Base-by-base conservation (phyloP, 2,113 vertebrate species). In the Rhineura floridana region DNA sequence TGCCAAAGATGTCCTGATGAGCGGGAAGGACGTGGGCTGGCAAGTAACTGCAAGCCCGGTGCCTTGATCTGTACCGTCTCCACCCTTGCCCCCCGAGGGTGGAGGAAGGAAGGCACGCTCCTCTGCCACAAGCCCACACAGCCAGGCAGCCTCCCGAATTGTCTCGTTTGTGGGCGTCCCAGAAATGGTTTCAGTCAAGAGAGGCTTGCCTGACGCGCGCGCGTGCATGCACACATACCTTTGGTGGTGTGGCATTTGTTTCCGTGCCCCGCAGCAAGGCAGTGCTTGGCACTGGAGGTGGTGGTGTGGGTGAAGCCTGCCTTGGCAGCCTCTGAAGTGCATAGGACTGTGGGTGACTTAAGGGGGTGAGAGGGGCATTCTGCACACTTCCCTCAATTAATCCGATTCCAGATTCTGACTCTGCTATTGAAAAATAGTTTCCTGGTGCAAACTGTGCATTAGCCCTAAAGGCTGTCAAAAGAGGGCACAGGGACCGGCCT, bases 21-120 rank as follows among this genome's bases (percentile, higher is more conserved):
- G 30, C 80, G 8, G 79, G 67, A 44, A 48, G 84, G 59, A 6
- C 15, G 21, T 10, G 5, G 77, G 25, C 39, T 1, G 67, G 75
- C 82, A n/a, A 80, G 82, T 36, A 6, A 3, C n/a, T 21, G 63
- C 81, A 84, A 10, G 82, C 82, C 76, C n/a, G 15, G 50, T 1
- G 33, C 83, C 83, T 75, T 28, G 50, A 81, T 73, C 67, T 33
- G 46, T 4, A 17, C 44, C 48, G 21, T 10, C n/a, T 39, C 87
- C 72, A 33, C 81, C 87, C 63, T 76, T 33, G 70, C 1, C 72
- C 81, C 19, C 76, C 30, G 3, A 69, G 81, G 59, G 12, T 59
- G 72, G n/a, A n/a, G 62, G 78, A 88, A 88, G 59, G 55, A 81
- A 78, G 87, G 62, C 87, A 25, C 70, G 23, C 7, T 55, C 36